These are phyloP conservation scores for Phoebastria nigripes DNA, from an alignment of 2,797 vertebrate genomes.

Conservation along the genomic window DNA sequence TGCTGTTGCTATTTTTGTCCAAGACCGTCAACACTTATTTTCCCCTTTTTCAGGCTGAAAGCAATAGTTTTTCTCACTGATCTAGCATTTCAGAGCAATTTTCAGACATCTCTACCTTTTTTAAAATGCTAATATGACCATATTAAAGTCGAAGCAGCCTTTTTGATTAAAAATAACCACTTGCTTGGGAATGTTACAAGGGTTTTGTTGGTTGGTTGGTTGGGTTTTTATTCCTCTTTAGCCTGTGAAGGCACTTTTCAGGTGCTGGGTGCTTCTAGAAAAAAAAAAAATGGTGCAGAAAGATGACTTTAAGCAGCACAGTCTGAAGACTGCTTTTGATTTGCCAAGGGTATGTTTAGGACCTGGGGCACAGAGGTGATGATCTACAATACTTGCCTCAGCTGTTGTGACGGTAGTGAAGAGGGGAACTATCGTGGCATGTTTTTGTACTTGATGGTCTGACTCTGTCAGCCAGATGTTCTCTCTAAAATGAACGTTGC, in stretches of 20 bases:
- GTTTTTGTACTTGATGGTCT: not conserved
- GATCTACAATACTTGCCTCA: not conserved
- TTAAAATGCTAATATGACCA: not conserved
- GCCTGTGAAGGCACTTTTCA: not conserved
- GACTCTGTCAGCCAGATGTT: not conserved
- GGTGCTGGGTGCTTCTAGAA: not conserved
- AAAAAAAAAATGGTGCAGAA: not conserved
- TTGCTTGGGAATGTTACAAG: not conserved
- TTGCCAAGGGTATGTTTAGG: not conserved
- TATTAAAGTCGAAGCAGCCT: not conserved
- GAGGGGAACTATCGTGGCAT: not conserved
- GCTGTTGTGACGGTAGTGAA: not conserved
- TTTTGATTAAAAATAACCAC: not conserved
- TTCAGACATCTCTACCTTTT: not conserved
- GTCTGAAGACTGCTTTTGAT: not conserved
- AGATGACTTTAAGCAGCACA: not conserved
- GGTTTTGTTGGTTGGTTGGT: not conserved
- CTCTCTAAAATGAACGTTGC: not conserved
- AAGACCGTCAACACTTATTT: not conserved
- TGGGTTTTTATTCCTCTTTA: not conserved
- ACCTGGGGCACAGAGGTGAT: not conserved
- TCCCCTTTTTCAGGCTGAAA: constrained; percentile 6
- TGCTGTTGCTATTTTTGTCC: constrained; percentile 53
- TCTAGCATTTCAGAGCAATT: not conserved
- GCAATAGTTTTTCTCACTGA: not conserved